Conservation (phyloP, 2,888 invertebrate genomes). For the Euplagia quadripunctaria region DNA sequence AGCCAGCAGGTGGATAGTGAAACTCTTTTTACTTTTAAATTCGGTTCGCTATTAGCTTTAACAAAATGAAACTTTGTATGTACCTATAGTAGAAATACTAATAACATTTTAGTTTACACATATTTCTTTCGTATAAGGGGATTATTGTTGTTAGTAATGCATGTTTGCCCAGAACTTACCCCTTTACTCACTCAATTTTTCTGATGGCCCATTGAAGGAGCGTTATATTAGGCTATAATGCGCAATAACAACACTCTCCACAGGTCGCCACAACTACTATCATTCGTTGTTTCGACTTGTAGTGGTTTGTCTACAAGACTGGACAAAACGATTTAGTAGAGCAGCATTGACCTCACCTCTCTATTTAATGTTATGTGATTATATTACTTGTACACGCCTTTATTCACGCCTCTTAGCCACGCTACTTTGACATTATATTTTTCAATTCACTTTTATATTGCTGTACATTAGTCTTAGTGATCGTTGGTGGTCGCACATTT, state of each 20-base stretch:
- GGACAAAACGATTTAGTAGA: neutral
- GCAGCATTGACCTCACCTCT: slow-evolving; percentile 53
- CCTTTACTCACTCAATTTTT: neutral
- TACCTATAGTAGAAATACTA: too few relatives aligned
- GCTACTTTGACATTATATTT: slow-evolving; percentile 59
- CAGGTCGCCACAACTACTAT: too few relatives aligned
- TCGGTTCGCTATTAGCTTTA: too few relatives aligned
- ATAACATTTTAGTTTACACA: too few relatives aligned
- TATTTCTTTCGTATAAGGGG: too few relatives aligned
- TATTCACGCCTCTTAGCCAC: slow-evolving; percentile 60
- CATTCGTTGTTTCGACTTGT: too few relatives aligned
- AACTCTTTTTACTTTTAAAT: too few relatives aligned
- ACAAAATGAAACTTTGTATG: too few relatives aligned
- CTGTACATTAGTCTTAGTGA: slow-evolving; percentile 40
- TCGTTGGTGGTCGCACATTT: slow-evolving; percentile 59
- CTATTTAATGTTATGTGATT: slow-evolving; percentile 41
- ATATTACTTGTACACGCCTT: slow-evolving; percentile 50
- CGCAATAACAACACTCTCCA: neutral
- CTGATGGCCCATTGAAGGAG: neutral
- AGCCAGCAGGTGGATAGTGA: too few relatives aligned
- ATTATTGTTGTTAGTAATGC: too few relatives aligned
- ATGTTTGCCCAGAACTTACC: too few relatives aligned
- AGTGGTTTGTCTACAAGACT: neutral
- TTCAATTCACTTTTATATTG: slow-evolving; percentile 51
- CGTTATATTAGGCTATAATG: neutral